phyloP scores from a whole-genome alignment of 2,888 invertebrate species.

The Hybos culiciformis region DNA sequence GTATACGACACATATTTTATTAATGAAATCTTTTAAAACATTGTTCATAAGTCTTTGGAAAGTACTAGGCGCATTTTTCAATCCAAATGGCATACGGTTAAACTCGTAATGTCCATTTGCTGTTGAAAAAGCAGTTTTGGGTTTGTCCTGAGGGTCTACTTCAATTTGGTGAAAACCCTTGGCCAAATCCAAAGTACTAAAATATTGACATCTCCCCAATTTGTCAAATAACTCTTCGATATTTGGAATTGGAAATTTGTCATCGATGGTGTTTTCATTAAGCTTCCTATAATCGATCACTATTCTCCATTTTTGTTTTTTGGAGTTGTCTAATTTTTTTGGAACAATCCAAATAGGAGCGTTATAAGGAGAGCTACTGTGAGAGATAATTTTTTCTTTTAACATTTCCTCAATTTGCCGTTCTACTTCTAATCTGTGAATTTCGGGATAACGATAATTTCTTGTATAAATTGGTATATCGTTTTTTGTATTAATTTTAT shows the following conservation, averaged over 20 bases:
- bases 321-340: not conserved
- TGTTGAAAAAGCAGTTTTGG: slow-evolving; percentile 3
- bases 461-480: slow-evolving; percentile 9
- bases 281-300: not conserved
- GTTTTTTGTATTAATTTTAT: slow-evolving; percentile 6
- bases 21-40: slow-evolving; percentile 9
- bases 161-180: slow-evolving; percentile 1
- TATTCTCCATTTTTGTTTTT: not conserved
- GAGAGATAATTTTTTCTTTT: slow-evolving; percentile 15
- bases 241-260: not conserved
- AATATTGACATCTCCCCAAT: not conserved
- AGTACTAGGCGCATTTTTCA: slow-evolving; percentile 5
- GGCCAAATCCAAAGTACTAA: not conserved
- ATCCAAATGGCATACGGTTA: not conserved
- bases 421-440: slow-evolving; percentile 11
- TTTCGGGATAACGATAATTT: slow-evolving; percentile 11
- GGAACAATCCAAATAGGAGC: not conserved
- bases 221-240: not conserved
- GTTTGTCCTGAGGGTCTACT: not conserved
- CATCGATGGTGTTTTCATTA: not conserved
- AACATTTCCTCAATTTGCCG: slow-evolving; percentile 12
- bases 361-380: not conserved
- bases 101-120: not conserved
- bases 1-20: slow-evolving; percentile 11
- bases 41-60: slow-evolving; percentile 14